phyloP scores from a whole-genome alignment of 2,113 vertebrate species.

The Albula goreensis region DNA sequence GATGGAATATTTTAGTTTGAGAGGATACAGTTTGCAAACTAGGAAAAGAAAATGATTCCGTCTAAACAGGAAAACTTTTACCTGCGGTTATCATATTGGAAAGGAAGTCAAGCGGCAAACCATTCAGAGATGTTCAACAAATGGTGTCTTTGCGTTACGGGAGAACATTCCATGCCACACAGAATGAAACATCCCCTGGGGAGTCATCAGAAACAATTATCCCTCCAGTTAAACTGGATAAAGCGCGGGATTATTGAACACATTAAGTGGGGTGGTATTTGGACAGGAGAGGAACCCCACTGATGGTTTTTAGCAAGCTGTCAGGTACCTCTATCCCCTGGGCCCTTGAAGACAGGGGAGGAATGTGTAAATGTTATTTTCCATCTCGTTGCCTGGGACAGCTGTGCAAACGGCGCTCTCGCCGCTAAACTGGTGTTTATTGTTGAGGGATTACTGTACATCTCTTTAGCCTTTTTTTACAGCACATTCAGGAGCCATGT shows the following conservation, averaged over 20 bases:
- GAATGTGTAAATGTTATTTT: conserved; percentile 55
- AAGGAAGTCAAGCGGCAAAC: background rate
- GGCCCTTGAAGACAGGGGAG: conserved; percentile 43
- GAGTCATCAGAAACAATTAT: background rate
- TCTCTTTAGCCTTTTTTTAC: conserved; percentile 19
- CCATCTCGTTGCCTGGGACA: conserved; percentile 46
- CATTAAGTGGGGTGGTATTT: conserved; percentile 47
- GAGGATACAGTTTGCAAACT: background rate
- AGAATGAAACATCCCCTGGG: background rate
- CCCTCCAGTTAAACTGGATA: conserved; percentile 43
- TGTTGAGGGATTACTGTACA: conserved; percentile 51
- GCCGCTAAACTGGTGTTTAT: conserved; percentile 49
- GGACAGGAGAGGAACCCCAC: conserved; percentile 36
- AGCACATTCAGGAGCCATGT: conserved; percentile 18
- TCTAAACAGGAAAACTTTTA: background rate
- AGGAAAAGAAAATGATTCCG: background rate
- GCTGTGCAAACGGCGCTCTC: conserved; percentile 52
- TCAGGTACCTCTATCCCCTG: conserved; percentile 42
- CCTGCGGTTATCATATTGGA: background rate
- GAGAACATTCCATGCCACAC: conserved; percentile 1
- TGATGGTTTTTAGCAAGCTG: conserved; percentile 38
- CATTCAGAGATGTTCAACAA: background rate
- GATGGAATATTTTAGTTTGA: background rate
- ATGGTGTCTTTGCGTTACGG: background rate
- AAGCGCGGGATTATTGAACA: conserved; percentile 42